phyloP scores from a whole-genome alignment of 2,888 invertebrate genomes.

The Cecidostiba fungosa region DNA sequence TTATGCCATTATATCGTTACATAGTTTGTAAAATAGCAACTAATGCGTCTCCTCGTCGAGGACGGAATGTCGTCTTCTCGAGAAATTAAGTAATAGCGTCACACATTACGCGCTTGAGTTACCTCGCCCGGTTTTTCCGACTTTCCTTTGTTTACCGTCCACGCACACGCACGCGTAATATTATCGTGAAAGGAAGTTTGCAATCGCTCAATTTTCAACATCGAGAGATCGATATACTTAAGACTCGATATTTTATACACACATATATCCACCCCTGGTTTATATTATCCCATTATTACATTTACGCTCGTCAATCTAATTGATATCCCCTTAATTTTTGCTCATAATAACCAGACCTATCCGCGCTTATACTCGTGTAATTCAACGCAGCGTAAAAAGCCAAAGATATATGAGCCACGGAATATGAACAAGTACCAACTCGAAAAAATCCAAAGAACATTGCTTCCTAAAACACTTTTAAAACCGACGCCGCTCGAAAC shows the following conservation, averaged over 20 bases:
- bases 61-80: constrained; percentile 1
- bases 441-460: not conserved
- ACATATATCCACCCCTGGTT: not conserved
- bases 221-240: not conserved
- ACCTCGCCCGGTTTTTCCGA: not conserved
- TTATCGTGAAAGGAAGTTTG: not conserved
- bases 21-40: not conserved
- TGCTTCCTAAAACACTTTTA: constrained; percentile 4
- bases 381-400: not conserved
- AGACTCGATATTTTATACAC: not conserved
- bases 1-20: not conserved
- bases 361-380: not conserved
- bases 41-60: not conserved
- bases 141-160: not conserved
- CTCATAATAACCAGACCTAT: not conserved
- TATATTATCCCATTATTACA: constrained; percentile 10
- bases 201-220: not conserved
- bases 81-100: constrained; percentile 26
- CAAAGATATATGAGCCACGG: not conserved
- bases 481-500: not conserved
- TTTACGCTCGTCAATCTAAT: not conserved
- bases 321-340: constrained; percentile 1
- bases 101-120: constrained; percentile 4
- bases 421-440: not conserved
- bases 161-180: not conserved